These are phyloP conservation scores for Eutrigla gurnardus DNA, from an alignment of 2,797 vertebrate species.

Conservation along the genomic window DNA sequence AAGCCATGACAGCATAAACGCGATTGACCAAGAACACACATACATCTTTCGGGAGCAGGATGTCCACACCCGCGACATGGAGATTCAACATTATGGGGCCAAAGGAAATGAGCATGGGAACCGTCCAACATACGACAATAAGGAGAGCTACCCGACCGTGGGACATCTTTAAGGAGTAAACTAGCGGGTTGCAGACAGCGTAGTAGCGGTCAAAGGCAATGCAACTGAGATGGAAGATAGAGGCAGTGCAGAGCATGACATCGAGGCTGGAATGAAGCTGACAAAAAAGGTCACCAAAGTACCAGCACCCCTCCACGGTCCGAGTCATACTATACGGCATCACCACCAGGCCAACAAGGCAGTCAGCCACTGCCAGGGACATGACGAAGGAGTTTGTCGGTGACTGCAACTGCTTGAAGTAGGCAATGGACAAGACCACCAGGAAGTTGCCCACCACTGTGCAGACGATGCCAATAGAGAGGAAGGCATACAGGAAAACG, in stretches of 20 bases:
- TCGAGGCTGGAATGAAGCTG: conserved; percentile 87
- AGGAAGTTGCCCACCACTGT: conserved; percentile 87
- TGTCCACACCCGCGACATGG: conserved; percentile 74
- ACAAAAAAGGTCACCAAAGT: conserved; percentile 85
- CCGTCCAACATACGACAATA: conserved; percentile 83
- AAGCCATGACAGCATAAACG: conserved; percentile 84
- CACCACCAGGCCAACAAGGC: conserved; percentile 86
- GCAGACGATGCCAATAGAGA: conserved; percentile 78
- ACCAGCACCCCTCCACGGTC: conserved; percentile 88
- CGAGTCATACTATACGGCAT: conserved; percentile 89
- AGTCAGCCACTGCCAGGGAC: conserved; percentile 87
- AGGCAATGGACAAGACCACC: conserved; percentile 85
- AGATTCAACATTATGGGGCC: conserved; percentile 85
- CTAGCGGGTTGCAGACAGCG: conserved; percentile 84
- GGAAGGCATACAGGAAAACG: conserved; percentile 76
- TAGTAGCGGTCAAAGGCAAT: conserved; percentile 88
- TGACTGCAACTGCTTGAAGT: conserved; percentile 87
- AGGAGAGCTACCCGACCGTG: conserved; percentile 74
- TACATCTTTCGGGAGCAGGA: conserved; percentile 71
- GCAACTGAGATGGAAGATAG: conserved; percentile 89
- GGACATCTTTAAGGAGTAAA: conserved; percentile 86
- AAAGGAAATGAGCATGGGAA: conserved; percentile 85
- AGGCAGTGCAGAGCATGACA: conserved; percentile 89
- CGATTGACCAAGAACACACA: conserved; percentile 85
- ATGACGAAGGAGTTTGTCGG: conserved; percentile 86